Conservation (phyloP, 2,888 invertebrate species). For the Drosophila neoperkinsi region DNA sequence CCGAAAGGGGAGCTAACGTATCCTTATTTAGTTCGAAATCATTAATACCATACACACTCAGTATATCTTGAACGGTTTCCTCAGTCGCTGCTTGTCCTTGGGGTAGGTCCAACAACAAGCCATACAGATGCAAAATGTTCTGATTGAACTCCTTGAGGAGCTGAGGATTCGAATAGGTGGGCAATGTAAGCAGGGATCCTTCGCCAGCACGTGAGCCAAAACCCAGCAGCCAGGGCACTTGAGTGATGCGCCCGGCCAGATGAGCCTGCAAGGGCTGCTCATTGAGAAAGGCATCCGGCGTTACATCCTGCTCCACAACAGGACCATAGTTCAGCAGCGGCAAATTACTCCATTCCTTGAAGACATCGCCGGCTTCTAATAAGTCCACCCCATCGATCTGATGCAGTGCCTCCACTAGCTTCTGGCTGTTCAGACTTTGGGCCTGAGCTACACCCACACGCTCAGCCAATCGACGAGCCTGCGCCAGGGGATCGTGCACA, state of each 20-base stretch:
- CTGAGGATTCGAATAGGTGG: constrained; percentile 42
- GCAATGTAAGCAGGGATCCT: constrained; percentile 84
- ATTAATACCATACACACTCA: constrained; percentile 52
- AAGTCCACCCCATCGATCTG: constrained; percentile 80
- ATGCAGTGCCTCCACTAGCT: constrained; percentile 83
- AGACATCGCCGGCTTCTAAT: constrained; percentile 80
- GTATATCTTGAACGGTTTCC: constrained; percentile 26
- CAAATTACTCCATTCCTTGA: constrained; percentile 85
- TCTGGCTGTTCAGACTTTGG: constrained; percentile 53
- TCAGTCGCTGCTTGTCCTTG: not conserved
- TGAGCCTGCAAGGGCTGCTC: constrained; percentile 84
- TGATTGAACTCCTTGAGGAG: constrained; percentile 68
- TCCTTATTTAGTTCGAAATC: constrained; percentile 56
- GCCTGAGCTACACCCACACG: constrained; percentile 79
- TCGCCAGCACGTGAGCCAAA: constrained; percentile 84
- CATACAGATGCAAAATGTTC: constrained; percentile 62
- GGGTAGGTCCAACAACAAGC: constrained; percentile 56
- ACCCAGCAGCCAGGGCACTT: constrained; percentile 86
- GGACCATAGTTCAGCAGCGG: constrained; percentile 84
- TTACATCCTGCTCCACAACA: constrained; percentile 82
- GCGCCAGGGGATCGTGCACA: constrained; percentile 63
- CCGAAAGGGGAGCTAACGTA: constrained; percentile 55
- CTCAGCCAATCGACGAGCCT: constrained; percentile 81
- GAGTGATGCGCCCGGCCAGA: constrained; percentile 67
- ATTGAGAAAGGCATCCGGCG: constrained; percentile 84